phyloP scores from a whole-genome alignment of 2,797 vertebrate species.

The Pipistrellus nathusii region DNA sequence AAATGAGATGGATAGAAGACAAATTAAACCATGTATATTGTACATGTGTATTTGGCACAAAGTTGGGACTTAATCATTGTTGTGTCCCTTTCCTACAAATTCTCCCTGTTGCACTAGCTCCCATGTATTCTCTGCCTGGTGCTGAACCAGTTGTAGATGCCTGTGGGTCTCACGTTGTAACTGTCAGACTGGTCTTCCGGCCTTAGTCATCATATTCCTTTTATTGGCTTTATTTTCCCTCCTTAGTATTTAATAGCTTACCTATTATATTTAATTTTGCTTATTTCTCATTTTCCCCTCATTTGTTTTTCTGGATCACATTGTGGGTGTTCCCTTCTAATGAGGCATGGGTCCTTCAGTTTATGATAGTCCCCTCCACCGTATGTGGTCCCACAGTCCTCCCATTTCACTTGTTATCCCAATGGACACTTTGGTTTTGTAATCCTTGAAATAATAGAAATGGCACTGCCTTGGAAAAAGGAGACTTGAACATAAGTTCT shows the following conservation, averaged over 20 bases:
- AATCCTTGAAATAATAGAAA: no score
- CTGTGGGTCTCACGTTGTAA: not conserved
- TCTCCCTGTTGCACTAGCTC: not conserved
- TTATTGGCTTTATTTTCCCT: not conserved
- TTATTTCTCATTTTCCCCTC: not conserved
- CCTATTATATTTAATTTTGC: not conserved
- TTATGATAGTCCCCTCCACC: no score
- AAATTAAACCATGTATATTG: not conserved
- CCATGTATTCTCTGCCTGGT: not conserved
- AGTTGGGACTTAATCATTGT: not conserved
- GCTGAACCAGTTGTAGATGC: not conserved
- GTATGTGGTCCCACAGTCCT: no score
- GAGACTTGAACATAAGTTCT: no score
- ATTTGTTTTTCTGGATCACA: no score
- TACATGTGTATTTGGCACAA: not conserved
- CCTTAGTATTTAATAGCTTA: not conserved
- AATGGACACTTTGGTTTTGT: no score
- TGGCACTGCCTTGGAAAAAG: no score
- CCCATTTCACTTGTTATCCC: no score
- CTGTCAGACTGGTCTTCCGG: not conserved
- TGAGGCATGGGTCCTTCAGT: no score
- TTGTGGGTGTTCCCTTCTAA: no score
- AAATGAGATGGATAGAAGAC: not conserved
- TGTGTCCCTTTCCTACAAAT: not conserved
- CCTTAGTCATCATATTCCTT: not conserved